Evolutionary conservation across 2,888 invertebrate species (phyloP).

Genomic region (Sylvicola fuscatus): DNA sequence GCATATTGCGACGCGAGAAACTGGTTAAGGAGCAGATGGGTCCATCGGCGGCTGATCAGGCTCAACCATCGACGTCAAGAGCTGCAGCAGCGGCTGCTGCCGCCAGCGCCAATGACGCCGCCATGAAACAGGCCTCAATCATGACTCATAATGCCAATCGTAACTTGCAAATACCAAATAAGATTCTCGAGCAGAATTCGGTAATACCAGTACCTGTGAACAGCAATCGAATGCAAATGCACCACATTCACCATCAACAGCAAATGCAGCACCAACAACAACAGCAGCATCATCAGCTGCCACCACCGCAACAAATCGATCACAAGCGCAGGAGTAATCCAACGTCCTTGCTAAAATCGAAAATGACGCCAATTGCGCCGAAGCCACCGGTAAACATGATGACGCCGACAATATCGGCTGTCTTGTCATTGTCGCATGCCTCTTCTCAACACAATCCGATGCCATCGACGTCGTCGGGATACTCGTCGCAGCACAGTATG

Average conservation of each 20-base stretch:
- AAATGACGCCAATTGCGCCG: not conserved
- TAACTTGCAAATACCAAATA: constrained; percentile 9
- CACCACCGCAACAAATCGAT: no score
- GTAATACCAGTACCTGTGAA: constrained; percentile 12
- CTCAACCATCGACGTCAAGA: constrained; percentile 2
- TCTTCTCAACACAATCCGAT: not conserved
- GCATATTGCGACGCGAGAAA: constrained; percentile 44
- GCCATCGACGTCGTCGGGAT: constrained; percentile 1
- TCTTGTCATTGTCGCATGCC: not conserved
- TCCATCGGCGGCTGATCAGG: constrained; percentile 4
- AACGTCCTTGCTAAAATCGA: constrained; percentile 1
- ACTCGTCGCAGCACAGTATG: constrained; percentile 1
- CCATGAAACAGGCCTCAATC: not conserved
- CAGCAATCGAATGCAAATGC: constrained; percentile 12
- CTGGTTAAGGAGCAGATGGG: constrained; percentile 35
- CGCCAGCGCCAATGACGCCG: not conserved
- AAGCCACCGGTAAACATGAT: not conserved
- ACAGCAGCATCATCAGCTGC: not conserved
- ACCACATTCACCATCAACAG: constrained; percentile 2
- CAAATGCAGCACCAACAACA: not conserved
- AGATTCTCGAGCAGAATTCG: constrained; percentile 11
- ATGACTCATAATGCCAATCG: constrained; percentile 1
- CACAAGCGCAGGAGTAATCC: not conserved
- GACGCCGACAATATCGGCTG: not conserved
- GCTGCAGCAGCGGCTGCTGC: not conserved